Conservation (phyloP, 2,888 invertebrate species). For the Germaria angustata region DNA sequence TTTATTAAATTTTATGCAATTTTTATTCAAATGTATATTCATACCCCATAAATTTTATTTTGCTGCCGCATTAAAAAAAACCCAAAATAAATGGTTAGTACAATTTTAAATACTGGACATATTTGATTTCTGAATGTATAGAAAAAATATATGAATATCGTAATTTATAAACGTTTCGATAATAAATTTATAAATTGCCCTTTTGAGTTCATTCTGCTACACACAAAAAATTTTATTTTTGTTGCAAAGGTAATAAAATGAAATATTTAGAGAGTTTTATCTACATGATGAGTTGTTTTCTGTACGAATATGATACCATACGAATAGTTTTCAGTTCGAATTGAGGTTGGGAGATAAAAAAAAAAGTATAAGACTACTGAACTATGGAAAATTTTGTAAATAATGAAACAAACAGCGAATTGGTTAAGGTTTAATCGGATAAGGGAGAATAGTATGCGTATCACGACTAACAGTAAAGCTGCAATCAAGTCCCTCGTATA, state of each 20-base stretch:
- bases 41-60: not conserved
- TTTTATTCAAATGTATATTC: not conserved
- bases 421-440: too few species aligned
- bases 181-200: slow-evolving; percentile 53
- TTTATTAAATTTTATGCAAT: too few species aligned
- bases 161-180: slow-evolving; percentile 48
- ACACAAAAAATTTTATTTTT: not conserved
- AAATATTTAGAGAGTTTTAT: slow-evolving; percentile 13
- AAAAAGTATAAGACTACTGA: not conserved
- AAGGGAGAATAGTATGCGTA: too few species aligned
- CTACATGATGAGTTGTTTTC: slow-evolving; percentile 22
- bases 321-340: not conserved
- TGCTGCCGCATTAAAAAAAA: not conserved
- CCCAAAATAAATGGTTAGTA: not conserved
- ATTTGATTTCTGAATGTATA: slow-evolving; percentile 30
- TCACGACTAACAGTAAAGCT: too few species aligned
- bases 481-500: too few species aligned
- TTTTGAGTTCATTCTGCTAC: not conserved
- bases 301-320: not conserved
- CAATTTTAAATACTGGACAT: slow-evolving; percentile 16
- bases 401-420: too few species aligned
- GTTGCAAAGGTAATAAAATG: not conserved
- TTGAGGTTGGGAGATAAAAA: not conserved
- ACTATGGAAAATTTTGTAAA: not conserved
- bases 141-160: slow-evolving; percentile 6